Base-by-base conservation (phyloP, 1,140 invertebrate species). In the Phortica variegata region DNA sequence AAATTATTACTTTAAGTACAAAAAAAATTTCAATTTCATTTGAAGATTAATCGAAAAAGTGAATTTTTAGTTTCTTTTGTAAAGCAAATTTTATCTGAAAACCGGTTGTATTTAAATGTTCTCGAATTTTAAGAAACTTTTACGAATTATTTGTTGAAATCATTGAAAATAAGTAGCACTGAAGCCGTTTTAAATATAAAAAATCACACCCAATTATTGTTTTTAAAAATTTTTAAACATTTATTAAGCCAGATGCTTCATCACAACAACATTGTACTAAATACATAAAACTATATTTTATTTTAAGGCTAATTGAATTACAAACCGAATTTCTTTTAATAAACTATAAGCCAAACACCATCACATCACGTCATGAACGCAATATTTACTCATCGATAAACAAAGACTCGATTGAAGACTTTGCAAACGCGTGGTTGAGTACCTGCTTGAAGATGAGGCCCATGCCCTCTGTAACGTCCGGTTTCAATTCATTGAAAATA, bases 381-480 rank as follows among this genome's bases (percentile, higher is more conserved):
- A 44, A 6, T 15, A 10, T 3, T 47, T 49, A 44, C 42, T 42
- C 20, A 10, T 37, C 44, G 2, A 37, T n/a, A 9, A 82, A 81
- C 3, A 82, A 73, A 17, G 78, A 63, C 26, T 80, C 76, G 9
- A 76, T 61, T 6, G 79, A 74, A 3, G 78, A 54, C 55, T 77
- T 81, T 15, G 63, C 54, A 20, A 82, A 77, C 0, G 79, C 62
- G 40, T 75, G 60, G 50, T 77, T 77, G 1, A 79, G 48, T 19
- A 82, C 61, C 3, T 77, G 63, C 23, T 73, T 71, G 41, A 80
- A 75, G 31, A 81, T 77, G 13, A 70, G 43, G 0, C 62, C 75
- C 39, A 82, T 74, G 1, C 79, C 79, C 33, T 73, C 63, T 46
- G 77, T 75, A 13, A 83, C 77, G 3, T 79, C 69, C 1, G 62